Evolutionary conservation across 1,140 invertebrate genomes (phyloP).

Genomic region (Agrypnia vestita): DNA sequence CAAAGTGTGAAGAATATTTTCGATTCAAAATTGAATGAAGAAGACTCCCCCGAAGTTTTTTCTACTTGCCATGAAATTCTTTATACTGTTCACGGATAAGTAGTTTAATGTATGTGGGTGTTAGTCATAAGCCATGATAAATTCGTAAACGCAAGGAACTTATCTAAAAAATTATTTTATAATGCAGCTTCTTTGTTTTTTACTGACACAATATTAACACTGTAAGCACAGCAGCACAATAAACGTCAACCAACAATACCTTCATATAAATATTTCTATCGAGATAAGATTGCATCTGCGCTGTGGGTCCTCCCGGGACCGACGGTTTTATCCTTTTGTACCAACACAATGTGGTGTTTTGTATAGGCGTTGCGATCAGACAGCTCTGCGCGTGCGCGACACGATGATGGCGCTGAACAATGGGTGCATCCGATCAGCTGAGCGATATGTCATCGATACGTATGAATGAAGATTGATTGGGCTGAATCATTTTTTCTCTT

Average conservation of each 20-base stretch:
- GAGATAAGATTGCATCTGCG: slow-evolving; percentile 29
- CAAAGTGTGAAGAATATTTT: too few relatives aligned
- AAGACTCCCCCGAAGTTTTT: too few relatives aligned
- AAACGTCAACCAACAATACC: slow-evolving; percentile 9
- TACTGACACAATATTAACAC: background rate
- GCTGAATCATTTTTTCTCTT: background rate
- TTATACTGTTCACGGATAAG: too few relatives aligned
- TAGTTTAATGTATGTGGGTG: background rate
- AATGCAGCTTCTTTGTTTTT: background rate
- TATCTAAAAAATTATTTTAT: background rate
- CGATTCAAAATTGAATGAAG: too few relatives aligned
- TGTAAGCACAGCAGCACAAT: slow-evolving; percentile 17
- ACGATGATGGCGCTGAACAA: slow-evolving; percentile 46
- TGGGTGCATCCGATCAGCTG: slow-evolving; percentile 45
- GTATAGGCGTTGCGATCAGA: background rate
- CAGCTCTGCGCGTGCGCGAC: slow-evolving; percentile 35
- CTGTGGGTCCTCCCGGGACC: slow-evolving; percentile 20
- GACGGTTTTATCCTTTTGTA: background rate
- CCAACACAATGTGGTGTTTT: background rate
- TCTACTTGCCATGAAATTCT: too few relatives aligned
- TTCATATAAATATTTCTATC: slow-evolving; percentile 34
- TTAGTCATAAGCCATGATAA: too few relatives aligned
- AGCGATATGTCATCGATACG: slow-evolving; percentile 54
- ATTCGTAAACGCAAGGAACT: too few relatives aligned
- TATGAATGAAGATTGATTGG: slow-evolving; percentile 54